Base-by-base conservation (phyloP, 2,113 vertebrate species). In the Leucoraja erinaceus region DNA sequence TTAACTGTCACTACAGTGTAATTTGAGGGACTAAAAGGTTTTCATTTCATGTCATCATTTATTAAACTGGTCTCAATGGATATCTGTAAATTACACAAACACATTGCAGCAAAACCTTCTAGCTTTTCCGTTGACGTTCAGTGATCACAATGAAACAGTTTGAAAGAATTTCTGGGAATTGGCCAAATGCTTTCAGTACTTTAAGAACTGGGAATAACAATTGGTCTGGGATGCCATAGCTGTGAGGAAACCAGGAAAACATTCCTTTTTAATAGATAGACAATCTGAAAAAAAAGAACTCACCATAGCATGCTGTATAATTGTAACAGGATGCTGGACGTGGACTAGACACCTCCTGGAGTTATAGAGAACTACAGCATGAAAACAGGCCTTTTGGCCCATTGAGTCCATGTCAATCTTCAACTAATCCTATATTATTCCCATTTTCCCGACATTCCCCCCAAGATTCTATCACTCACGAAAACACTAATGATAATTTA, bases 141-240 rank as follows among this genome's bases (percentile, higher is more conserved):
- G 12, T 56, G 81, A n/a, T 61, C 25, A 84, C 22, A 84, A 61
- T 84, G 56, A 61, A n/a, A 84, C 56, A 54, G 11, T 84, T 84
- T 10, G 81, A 61, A 84, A 61, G 25, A 61, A 16, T 61, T 84
- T 61, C 81, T 61, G 83, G 83, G 11, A 22, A 63, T 86, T 61
- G 12, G 83, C 56, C 83, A 63, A 28, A 86, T 14, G 83, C 12
- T 63, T 86, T n/a, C 56, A n/a, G 83, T 86, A 28, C n/a, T 86
- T 86, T 61, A 83, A 31, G 83, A 86, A 25, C 28, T n/a, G 28
- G 83, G 83, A 86, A 61, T 86, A 86, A 63, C 47, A 84, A 61
- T 86, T 63, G 54, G 25, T 61, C 56, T 56, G 16, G 83, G 56
- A 86, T 61, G 54, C 28, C 56, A 63, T 14, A 59, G 9, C 10